phyloP scores from a whole-genome alignment of 2,797 vertebrate species.

The Poliocrania exsul region DNA sequence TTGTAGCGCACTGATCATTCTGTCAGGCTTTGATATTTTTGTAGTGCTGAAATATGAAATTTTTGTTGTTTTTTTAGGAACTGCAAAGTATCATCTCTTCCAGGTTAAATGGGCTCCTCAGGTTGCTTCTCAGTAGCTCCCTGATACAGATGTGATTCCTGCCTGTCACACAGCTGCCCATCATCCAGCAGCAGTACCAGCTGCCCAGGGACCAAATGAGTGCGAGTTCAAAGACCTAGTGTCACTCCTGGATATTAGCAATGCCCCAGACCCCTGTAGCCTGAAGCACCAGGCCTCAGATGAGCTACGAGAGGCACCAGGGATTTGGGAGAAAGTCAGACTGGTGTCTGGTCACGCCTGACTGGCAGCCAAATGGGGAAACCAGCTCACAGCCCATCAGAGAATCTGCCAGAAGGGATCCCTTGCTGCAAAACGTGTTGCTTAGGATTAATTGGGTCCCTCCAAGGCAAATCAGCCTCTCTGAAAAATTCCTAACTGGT shows the following conservation, averaged over 20 bases:
- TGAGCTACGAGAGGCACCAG: neutral
- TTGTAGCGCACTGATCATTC: neutral
- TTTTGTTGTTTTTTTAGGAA: neutral
- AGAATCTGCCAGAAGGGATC: neutral
- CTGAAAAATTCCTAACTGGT: neutral
- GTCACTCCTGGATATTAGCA: neutral
- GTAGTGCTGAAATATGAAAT: neutral
- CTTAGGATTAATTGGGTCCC: neutral
- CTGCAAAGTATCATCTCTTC: neutral
- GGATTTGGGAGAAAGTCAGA: neutral
- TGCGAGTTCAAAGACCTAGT: neutral
- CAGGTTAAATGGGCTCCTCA: neutral
- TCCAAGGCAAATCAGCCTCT: neutral
- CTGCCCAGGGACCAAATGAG: neutral
- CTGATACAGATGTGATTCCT: neutral
- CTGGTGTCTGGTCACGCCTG: fast-evolving
- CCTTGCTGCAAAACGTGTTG: neutral
- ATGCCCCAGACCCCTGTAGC: neutral
- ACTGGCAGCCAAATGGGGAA: neutral
- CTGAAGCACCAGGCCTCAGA: neutral
- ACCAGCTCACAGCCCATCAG: fast-evolving
- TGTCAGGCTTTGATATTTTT: neutral
- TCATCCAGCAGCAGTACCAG: neutral
- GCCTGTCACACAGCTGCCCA: neutral
- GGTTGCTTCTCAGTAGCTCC: neutral